Conservation (phyloP, 2,113 vertebrate species). For the Grammomys surdaster region DNA sequence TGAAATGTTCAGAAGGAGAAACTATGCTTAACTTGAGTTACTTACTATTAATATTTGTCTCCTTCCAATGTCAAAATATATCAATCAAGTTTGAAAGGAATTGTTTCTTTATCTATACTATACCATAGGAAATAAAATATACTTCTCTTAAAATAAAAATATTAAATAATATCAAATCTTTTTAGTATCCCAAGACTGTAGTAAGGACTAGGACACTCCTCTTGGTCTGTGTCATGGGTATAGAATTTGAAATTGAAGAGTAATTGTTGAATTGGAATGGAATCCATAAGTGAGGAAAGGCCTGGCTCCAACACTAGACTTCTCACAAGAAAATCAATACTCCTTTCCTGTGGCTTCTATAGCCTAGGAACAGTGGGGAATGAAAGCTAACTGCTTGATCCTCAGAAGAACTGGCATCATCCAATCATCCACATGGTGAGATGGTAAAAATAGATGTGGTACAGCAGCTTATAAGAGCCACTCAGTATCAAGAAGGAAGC, state of each 20-base stretch:
- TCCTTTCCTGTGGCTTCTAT: neutral
- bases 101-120: neutral
- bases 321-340: neutral
- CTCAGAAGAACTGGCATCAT: neutral
- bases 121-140: slow-evolving; percentile 51
- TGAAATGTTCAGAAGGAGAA: neutral
- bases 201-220: neutral
- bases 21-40: neutral
- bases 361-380: slow-evolving; percentile 3
- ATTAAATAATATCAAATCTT: slow-evolving; percentile 48
- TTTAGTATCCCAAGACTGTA: slow-evolving; percentile 26
- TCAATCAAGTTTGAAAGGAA: slow-evolving; percentile 35
- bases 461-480: neutral
- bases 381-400: neutral
- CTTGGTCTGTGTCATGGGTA: slow-evolving; percentile 28
- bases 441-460: neutral
- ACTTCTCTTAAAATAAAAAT: slow-evolving; percentile 52
- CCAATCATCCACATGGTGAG: neutral
- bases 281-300: neutral
- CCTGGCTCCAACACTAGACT: neutral
- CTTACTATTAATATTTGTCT: neutral
- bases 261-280: slow-evolving; percentile 32
- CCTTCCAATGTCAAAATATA: neutral
- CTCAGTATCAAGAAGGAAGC: neutral
- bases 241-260: slow-evolving; percentile 55